Percentiles rank a stretch among this genome's conserved stretches.
Evolutionary conservation across 2,797 vertebrate species (phyloP).

Genomic region (Scomberomorus guttatus): DNA sequence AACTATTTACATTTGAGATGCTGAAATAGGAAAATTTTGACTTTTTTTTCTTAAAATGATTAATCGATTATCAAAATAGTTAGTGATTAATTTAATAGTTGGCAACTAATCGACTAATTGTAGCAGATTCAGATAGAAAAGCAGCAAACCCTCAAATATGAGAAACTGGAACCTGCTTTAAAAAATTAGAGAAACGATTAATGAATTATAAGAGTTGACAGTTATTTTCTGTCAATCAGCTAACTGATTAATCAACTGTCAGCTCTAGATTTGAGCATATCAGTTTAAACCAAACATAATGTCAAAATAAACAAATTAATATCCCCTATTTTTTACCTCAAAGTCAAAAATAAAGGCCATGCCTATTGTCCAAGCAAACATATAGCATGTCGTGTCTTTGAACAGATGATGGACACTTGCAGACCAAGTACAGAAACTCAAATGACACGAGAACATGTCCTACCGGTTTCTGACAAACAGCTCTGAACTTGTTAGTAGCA

Average conservation of each 20-base stretch:
- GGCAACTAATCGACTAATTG: background rate
- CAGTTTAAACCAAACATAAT: background rate
- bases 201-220: no score
- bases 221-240: background rate
- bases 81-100: background rate
- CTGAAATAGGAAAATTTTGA: no score
- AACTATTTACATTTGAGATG: no score
- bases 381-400: slow-evolving; percentile 5
- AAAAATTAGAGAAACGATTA: background rate
- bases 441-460: slow-evolving; percentile 48
- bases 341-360: background rate
- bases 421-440: slow-evolving; percentile 40
- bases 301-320: slow-evolving; percentile 3
- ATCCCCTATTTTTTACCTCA: background rate
- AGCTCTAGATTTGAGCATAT: background rate
- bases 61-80: no score
- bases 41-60: no score
- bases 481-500: slow-evolving; percentile 69
- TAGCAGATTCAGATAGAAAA: background rate
- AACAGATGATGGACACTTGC: slow-evolving; percentile 6
- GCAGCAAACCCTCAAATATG: background rate
- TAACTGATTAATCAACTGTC: background rate
- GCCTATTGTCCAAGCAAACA: background rate
- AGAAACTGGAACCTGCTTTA: background rate
- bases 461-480: slow-evolving; percentile 47